These are phyloP conservation scores for Pinna nobilis DNA, from an alignment of 1,140 invertebrate species.

Conservation along the genomic window DNA sequence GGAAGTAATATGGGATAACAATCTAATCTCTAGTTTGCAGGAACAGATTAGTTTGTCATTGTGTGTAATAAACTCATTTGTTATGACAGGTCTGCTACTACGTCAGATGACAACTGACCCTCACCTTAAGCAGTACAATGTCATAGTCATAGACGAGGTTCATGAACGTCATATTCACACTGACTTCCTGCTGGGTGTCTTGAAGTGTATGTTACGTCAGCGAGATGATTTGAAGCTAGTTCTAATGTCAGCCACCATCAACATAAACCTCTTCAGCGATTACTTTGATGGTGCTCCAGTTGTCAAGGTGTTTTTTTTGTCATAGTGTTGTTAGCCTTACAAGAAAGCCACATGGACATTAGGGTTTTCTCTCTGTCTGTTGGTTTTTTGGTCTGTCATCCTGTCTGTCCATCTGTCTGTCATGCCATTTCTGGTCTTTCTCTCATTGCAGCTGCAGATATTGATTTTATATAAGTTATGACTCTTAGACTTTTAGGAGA, in stretches of 20 bases:
- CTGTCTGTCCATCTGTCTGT: no score
- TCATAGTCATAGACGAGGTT: constrained; percentile 73
- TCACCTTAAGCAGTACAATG: constrained; percentile 73
- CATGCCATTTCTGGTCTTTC: no score
- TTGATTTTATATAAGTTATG: no score
- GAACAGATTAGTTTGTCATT: no score
- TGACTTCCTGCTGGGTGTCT: constrained; percentile 94
- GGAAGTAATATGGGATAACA: no score
- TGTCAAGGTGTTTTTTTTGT: constrained; percentile 53
- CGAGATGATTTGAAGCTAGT: constrained; percentile 91
- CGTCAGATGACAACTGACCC: constrained; percentile 81
- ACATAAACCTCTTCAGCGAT: constrained; percentile 91
- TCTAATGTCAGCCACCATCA: constrained; percentile 99
- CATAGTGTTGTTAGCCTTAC: background rate
- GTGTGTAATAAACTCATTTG: no score
- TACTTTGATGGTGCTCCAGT: constrained; percentile 85
- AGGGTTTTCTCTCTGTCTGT: no score
- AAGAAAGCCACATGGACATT: no score
- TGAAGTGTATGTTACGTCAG: constrained; percentile 91
- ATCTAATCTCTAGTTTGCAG: no score
- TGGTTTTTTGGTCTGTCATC: no score
- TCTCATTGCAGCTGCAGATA: no score
- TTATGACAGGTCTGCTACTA: constrained; percentile 82
- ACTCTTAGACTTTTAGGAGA: no score
- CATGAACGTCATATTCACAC: constrained; percentile 97